phyloP scores from a whole-genome alignment of 2,888 invertebrate genomes.

The Synanthedon tipuliformis region DNA sequence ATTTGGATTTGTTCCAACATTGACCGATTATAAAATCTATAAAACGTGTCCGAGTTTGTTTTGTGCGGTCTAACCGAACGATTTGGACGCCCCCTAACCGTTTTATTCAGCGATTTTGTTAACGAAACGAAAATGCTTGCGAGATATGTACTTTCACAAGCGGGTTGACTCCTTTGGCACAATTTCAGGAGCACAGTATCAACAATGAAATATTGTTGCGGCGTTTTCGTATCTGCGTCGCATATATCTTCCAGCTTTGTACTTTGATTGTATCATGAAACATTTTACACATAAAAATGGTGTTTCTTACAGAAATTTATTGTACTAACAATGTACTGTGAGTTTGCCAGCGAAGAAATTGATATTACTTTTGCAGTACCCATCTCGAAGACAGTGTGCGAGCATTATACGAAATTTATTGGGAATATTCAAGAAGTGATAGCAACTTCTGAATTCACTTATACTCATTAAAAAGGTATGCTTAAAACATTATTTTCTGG shows the following conservation, averaged over 20 bases:
- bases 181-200: background rate
- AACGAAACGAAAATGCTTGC: slow-evolving; percentile 9
- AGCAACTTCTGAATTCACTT: too few species aligned
- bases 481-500: too few species aligned
- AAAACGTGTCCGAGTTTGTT: slow-evolving; percentile 49
- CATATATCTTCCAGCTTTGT: background rate
- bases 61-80: slow-evolving; percentile 16
- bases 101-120: slow-evolving; percentile 21
- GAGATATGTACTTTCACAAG: background rate
- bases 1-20: slow-evolving; percentile 43
- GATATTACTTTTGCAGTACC: too few species aligned
- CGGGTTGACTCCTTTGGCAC: background rate
- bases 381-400: too few species aligned
- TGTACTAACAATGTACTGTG: too few species aligned
- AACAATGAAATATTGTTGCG: background rate
- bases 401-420: too few species aligned
- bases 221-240: background rate
- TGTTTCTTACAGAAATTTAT: too few species aligned
- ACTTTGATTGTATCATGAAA: background rate
- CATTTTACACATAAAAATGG: background rate
- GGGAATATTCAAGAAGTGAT: too few species aligned
- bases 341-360: too few species aligned
- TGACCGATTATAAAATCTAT: slow-evolving; percentile 58
- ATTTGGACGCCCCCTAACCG: slow-evolving; percentile 23
- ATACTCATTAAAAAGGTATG: too few species aligned